Conservation (phyloP, 1,140 invertebrate genomes). For the Diabrotica virgifera region DNA sequence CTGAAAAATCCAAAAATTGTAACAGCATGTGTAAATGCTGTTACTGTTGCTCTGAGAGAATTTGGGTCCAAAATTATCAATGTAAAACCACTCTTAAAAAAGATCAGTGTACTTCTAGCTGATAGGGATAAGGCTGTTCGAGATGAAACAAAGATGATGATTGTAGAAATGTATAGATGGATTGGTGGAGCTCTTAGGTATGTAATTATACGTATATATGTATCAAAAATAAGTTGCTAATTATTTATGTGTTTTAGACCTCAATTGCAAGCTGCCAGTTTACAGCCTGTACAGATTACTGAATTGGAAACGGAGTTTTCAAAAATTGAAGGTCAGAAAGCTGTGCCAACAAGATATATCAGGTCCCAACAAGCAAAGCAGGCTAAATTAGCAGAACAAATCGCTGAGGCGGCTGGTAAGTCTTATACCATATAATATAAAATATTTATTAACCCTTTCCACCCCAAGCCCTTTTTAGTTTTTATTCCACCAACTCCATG, state of each 20-base stretch:
- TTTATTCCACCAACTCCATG: too few relatives aligned
- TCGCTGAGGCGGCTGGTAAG: constrained; percentile 33
- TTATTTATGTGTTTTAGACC: constrained; percentile 53
- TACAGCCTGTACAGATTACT: constrained; percentile 86
- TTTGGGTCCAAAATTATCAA: constrained; percentile 91
- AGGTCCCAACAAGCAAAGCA: constrained; percentile 85
- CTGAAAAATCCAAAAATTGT: constrained; percentile 96
- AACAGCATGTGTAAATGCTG: constrained; percentile 73
- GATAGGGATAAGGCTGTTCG: constrained; percentile 90
- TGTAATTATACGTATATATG: background rate
- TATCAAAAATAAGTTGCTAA: background rate
- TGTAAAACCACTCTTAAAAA: constrained; percentile 87
- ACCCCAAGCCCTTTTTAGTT: too few relatives aligned
- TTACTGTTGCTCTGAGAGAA: constrained; percentile 75
- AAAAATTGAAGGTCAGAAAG: constrained; percentile 69
- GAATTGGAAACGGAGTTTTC: constrained; percentile 89
- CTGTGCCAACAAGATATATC: constrained; percentile 74
- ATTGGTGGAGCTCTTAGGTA: constrained; percentile 43
- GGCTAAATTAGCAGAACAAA: constrained; percentile 56
- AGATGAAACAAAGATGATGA: constrained; percentile 85
- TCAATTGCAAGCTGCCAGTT: constrained; percentile 65
- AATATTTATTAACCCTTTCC: too few relatives aligned
- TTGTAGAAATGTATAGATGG: constrained; percentile 85
- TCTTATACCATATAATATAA: too few relatives aligned
- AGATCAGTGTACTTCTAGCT: constrained; percentile 77